These are phyloP conservation scores for Drosophila pullipes DNA, from an alignment of 2,888 invertebrate species.

Conservation along the genomic window DNA sequence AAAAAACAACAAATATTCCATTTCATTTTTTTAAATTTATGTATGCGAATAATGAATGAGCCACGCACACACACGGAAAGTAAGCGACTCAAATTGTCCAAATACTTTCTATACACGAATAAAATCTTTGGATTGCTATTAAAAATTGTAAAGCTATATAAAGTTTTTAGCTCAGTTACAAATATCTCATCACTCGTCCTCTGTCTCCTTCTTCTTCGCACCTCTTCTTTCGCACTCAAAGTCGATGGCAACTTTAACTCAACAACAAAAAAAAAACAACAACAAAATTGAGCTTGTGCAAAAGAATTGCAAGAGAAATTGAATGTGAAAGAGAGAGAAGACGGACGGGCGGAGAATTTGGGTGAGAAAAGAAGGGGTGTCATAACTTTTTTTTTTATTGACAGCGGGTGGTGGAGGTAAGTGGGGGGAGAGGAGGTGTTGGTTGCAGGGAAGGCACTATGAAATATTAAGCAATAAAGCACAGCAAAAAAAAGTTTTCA, in stretches of 20 bases:
- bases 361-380: conserved; percentile 21
- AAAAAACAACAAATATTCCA: not conserved
- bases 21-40: not conserved
- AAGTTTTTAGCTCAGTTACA: conserved; percentile 20
- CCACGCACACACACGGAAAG: not conserved
- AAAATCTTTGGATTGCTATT: conserved; percentile 2
- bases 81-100: not conserved
- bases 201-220: not conserved
- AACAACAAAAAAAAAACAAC: not conserved
- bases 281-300: conserved; percentile 24
- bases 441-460: conserved; percentile 34
- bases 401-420: conserved; percentile 10
- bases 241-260: conserved; percentile 23
- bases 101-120: not conserved
- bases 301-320: conserved; percentile 39
- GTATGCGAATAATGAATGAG: not conserved
- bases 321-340: conserved; percentile 29
- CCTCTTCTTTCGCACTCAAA: conserved; percentile 11
- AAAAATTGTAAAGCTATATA: conserved; percentile 8
- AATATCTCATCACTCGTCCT: not conserved
- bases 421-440: not conserved
- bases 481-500: conserved; percentile 46
- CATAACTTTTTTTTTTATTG: conserved; percentile 50
- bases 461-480: conserved; percentile 69
- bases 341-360: not conserved